Evolutionary conservation across 2,113 vertebrate genomes (phyloP).

Genomic region (Anolis sagrei): DNA sequence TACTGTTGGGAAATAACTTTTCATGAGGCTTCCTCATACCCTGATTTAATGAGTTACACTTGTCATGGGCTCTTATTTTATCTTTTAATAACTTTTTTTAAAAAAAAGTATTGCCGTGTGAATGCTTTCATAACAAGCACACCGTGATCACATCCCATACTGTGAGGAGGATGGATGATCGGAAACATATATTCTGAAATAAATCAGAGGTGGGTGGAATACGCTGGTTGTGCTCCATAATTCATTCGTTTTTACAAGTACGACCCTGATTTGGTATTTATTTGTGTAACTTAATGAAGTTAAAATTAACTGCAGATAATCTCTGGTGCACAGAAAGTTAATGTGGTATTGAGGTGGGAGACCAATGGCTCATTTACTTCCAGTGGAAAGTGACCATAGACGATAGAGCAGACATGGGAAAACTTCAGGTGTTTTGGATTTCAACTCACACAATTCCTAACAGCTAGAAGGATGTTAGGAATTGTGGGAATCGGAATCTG

Average conservation of each 20-base stretch:
- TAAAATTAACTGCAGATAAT: background rate
- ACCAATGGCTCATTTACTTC: too few species aligned
- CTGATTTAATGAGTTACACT: background rate
- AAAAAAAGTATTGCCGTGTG: background rate
- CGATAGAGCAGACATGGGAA: too few species aligned
- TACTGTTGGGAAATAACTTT: too few species aligned
- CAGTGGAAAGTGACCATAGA: too few species aligned
- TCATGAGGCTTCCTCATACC: too few species aligned
- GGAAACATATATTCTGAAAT: background rate
- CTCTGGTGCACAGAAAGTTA: background rate
- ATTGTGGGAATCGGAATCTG: too few species aligned
- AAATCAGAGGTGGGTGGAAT: constrained; percentile 13
- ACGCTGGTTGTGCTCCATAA: background rate
- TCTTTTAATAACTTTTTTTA: background rate
- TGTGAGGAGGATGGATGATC: background rate
- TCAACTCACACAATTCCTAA: too few species aligned
- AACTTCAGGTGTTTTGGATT: too few species aligned
- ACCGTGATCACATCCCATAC: background rate
- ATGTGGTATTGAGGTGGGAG: too few species aligned
- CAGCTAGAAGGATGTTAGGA: too few species aligned
- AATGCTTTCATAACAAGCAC: background rate
- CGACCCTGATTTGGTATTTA: background rate
- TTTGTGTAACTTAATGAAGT: background rate
- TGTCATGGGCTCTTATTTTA: background rate
- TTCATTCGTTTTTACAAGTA: background rate